Evolutionary conservation across 2,113 vertebrate genomes (phyloP), one percentile per base, ranked within the genome.

Genomic region (Otus sunia): DNA sequence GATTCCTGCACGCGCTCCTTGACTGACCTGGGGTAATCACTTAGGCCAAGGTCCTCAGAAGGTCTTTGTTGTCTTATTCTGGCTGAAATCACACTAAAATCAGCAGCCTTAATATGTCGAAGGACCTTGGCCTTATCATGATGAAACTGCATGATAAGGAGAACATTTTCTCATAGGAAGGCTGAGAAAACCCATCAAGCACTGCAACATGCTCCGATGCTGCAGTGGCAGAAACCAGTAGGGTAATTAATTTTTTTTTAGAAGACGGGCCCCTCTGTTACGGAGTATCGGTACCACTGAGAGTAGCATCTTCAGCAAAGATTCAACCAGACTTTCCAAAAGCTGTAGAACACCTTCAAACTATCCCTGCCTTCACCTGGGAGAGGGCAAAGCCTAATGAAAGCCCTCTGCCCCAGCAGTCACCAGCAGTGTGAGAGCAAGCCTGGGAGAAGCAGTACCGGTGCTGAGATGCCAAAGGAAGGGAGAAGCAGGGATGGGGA

Each of bases 211-310:
- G 30, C 23, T 11, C 41, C 0, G 2, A 9, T 20, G 30, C 20
- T 8, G n/a, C 17, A 30, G 17, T 0, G 36, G 19, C 25, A 59
- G 17, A 5, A 36, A 5, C 45, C 53, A 7, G 15, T 0, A 5
- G n/a, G 10, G 8, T 30, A 30, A 3, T 11, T 23, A 4, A 26
- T 5, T 6, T 18, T 52, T 5, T 13, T 13, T 37, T 12, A 21
- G 23, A 43, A 27, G 29, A 21, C 1, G 10, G 8, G 3, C 3
- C 2, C 15, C 29, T 3, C 5, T 0, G 4, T 29, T 41, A 1
- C 0, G 3, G 23, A 17, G 26, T 27, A 32, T 15, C 43, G 21
- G 15, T 6, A 18, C 37, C 58, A 4, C 0, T 8, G 27, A 11
- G 32, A 43, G 32, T 3, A 25, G 30, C 29, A 14, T 3, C 53